Base-by-base conservation (phyloP, 2,113 vertebrate species). In the Stegostoma tigrinum region DNA sequence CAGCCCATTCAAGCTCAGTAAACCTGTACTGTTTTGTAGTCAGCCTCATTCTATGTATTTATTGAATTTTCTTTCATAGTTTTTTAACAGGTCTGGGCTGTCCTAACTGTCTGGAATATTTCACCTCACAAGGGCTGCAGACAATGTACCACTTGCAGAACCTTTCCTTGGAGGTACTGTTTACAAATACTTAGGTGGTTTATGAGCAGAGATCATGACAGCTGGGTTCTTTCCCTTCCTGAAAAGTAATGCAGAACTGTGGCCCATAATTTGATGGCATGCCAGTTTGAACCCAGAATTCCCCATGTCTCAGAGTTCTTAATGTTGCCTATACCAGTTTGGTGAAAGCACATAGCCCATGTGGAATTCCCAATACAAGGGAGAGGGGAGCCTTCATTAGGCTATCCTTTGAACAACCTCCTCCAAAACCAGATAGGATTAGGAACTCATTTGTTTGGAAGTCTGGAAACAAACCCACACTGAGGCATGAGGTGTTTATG, bases 101-200 rank as follows among this genome's bases (percentile, higher is more conserved):
- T 97, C 98, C 99, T 96, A 99, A 99, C 98, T 99, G 99, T 98
- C 98, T 99, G 96, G 99, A 99, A 97, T 99, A 98, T 97, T 99
- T 99, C 98, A 99, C 99, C 95, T 99, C 99, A 95, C 99, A 99
- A 97, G 99, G 99, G 86, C 97, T 99, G 96, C 99, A 99, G 98
- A 99, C 98, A 96, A 96, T 99, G 96, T 99, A 99, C 97, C 99
- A 99, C 97, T 98, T 99, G 97, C 99, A 99, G 98, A 98, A 98
- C 97, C 98, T 99, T 96, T 98, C 99, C 72, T 98, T 99, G 97
- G 99, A 99, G 99, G 99, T 99, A 99, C 96, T 95, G 96, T 95
- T 70, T 72, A 95, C 68, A 72, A 90, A 66, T 95, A 95, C 94
- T 95, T 95, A 48, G 10, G 67, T 48, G 94, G 45, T 90, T 95